Base-by-base conservation (phyloP, 2,113 vertebrate genomes). In the Callipepla californica region DNA sequence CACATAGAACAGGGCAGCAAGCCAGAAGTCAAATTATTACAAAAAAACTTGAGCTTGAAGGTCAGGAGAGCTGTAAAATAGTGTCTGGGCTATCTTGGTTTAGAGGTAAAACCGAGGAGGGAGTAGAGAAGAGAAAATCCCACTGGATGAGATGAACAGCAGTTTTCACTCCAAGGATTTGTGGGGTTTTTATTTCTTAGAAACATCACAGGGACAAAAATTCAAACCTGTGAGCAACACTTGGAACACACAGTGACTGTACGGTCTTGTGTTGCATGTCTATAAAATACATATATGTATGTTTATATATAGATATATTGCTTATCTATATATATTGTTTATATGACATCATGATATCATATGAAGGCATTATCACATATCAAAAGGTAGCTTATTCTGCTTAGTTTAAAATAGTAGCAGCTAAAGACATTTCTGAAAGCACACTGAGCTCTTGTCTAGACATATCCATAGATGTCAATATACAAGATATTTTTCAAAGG, bases 1-100 rank as follows among this genome's bases (percentile, higher is more conserved):
- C 81, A 83, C 72, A 59, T 69, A 65, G 34, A 73, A 88, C 42
- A 44, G 25, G 65, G 75, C 85, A 85, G 67, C 45, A 30, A 92
- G 67, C 59, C 87, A 94, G 42, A 77, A 92, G 61, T 61, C 75
- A 95, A 94, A 91, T 94, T 87, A 77, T 85, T 83, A n/a, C 66
- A 63, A 85, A 74, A 74, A 92, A 94, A 78, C 28, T 55, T 0
- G 2, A 79, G n/a, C 75, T 77, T 83, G 63, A 90, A 80, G 62
- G 36, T 77, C 83, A 62, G 16, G 36, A 26, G 66, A 30, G 72
- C 45, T 72, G 67, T 87, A 89, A 79, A 93, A 83, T 58, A 80
- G 40, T 6, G 1, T 51, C 51, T 83, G 70, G 66, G 44, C 48
- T 94, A 26, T 32, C 5, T 3, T 14, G 47, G 62, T 26, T 57